Evolutionary conservation across 2,797 vertebrate species (phyloP).

Genomic region (Salarias fasciatus): DNA sequence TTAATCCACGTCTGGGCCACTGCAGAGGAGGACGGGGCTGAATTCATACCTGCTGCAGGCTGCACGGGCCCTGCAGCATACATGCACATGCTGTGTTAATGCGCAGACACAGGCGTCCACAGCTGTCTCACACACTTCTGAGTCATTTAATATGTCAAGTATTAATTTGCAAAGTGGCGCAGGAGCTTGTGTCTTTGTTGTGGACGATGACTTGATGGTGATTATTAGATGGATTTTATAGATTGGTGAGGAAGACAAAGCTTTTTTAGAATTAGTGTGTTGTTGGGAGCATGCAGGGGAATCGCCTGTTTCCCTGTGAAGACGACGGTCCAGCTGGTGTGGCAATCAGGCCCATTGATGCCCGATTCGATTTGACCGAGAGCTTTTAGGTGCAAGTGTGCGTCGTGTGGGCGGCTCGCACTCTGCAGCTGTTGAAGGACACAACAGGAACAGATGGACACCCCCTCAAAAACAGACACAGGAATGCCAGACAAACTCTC

Average conservation of each 20-base stretch:
- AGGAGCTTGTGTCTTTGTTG: constrained; percentile 37
- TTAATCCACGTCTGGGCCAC: constrained; percentile 74
- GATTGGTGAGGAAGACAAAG: constrained; percentile 10
- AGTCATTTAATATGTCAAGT: constrained; percentile 58
- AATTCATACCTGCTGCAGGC: constrained; percentile 63
- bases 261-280: constrained; percentile 33
- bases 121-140: constrained; percentile 33
- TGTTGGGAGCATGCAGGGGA: constrained; percentile 34
- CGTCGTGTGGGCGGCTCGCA: constrained; percentile 40
- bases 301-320: constrained; percentile 22
- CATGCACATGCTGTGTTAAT: constrained; percentile 20
- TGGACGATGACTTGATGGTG: constrained; percentile 33
- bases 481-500: constrained; percentile 27
- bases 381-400: constrained; percentile 50
- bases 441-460: constrained; percentile 62
- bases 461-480: constrained; percentile 14
- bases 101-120: constrained; percentile 6
- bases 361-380: constrained; percentile 42
- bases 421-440: constrained; percentile 70
- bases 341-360: constrained; percentile 53
- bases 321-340: constrained; percentile 32
- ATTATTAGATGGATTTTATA: constrained; percentile 34
- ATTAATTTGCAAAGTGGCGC: constrained; percentile 48
- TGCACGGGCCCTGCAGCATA: constrained; percentile 36
- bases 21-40: constrained; percentile 57